Percentiles rank a stretch among this genome's conserved stretches.
Conservation (phyloP, 2,797 vertebrate genomes). For the Rhabdomys pumilio region DNA sequence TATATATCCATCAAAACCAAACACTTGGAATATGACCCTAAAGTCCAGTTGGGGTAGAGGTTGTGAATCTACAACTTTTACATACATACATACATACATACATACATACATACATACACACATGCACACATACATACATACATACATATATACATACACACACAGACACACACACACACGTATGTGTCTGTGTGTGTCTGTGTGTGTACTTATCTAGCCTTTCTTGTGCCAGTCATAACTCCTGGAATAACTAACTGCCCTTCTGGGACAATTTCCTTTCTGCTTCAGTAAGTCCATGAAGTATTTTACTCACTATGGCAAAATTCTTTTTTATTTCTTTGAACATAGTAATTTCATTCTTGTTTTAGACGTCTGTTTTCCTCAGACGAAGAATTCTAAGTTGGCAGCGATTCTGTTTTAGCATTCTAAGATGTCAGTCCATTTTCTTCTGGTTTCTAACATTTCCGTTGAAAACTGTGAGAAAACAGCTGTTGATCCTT, state of each 20-base stretch:
- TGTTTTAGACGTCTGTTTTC: conserved; percentile 52
- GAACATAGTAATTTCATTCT: conserved; percentile 55
- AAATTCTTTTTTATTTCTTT: conserved; percentile 58
- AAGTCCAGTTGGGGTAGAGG: neutral
- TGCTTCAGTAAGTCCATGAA: neutral
- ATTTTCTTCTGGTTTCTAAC: conserved; percentile 51
- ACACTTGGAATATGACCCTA: neutral
- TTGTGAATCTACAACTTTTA: neutral
- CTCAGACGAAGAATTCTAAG: conserved; percentile 18
- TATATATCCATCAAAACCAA: neutral
- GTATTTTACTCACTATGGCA: conserved; percentile 23
- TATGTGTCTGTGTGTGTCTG: too few relatives aligned
- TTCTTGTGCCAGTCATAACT: conserved; percentile 17
- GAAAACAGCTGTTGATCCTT: conserved; percentile 21
- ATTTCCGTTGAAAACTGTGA: conserved; percentile 57
- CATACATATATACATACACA: too few relatives aligned
- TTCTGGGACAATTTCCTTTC: neutral
- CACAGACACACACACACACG: too few relatives aligned
- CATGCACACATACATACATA: too few relatives aligned
- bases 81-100: too few relatives aligned
- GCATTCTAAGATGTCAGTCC: conserved; percentile 22
- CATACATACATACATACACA: too few relatives aligned
- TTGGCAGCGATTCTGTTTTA: conserved; percentile 16
- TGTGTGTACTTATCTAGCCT: neutral
- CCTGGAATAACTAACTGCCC: neutral